phyloP scores from a whole-genome alignment of 2,113 vertebrate species.

The Diphyllodes magnificus region DNA sequence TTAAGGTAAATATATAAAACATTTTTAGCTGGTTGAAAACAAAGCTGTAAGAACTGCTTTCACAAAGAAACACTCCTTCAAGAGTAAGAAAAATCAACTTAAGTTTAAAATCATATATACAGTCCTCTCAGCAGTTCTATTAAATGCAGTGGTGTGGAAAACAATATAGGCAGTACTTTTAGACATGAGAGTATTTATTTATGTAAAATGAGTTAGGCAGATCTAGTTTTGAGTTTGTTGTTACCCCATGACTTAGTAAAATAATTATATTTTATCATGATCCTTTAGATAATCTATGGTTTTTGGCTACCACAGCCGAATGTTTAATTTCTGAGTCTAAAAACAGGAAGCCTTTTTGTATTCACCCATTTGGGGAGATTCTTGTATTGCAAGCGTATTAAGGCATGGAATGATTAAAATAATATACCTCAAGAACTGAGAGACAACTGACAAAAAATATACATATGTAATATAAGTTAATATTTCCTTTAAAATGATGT shows the following conservation, averaged over 20 bases:
- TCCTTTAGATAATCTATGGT: constrained; percentile 82
- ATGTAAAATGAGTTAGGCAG: constrained; percentile 84
- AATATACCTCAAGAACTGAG: constrained; percentile 94
- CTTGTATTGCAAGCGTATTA: constrained; percentile 95
- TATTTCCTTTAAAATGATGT: constrained; percentile 95
- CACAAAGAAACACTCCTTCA: constrained; percentile 87
- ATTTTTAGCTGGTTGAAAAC: constrained; percentile 88
- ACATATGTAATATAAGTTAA: constrained; percentile 95
- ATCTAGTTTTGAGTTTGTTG: constrained; percentile 67
- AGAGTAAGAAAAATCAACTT: constrained; percentile 88
- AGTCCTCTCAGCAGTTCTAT: constrained; percentile 98
- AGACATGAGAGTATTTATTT: constrained; percentile 89
- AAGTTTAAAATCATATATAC: constrained; percentile 91
- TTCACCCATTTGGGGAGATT: constrained; percentile 76
- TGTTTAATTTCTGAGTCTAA: constrained; percentile 82
- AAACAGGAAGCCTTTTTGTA: constrained; percentile 75
- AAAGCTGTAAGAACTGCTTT: constrained; percentile 89
- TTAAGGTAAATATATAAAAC: constrained; percentile 91
- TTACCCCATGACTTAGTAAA: constrained; percentile 75
- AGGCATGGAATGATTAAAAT: constrained; percentile 99
- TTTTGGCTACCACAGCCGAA: constrained; percentile 94
- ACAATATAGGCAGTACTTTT: constrained; percentile 94
- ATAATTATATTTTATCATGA: constrained; percentile 73
- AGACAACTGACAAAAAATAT: constrained; percentile 94
- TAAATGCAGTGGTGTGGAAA: constrained; percentile 98